phyloP scores from a whole-genome alignment of 2,113 vertebrate species.

The Antennarius striatus region DNA sequence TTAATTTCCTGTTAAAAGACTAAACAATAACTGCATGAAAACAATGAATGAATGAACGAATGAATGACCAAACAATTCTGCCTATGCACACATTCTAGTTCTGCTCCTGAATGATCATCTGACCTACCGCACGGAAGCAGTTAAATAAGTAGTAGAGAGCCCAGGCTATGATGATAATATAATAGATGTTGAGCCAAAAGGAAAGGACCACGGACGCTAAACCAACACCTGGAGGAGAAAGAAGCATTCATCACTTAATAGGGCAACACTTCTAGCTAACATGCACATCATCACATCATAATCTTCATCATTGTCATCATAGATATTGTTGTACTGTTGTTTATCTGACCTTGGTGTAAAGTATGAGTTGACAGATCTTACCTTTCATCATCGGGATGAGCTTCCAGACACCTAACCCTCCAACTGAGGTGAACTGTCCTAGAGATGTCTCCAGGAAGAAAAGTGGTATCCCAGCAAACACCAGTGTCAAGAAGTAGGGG shows the following conservation, averaged over 20 bases:
- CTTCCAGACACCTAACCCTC: constrained; percentile 90
- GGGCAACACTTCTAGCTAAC: background rate
- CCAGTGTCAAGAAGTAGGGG: constrained; percentile 88
- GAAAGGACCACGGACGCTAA: constrained; percentile 87
- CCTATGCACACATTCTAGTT: too few species aligned
- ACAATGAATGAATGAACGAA: too few species aligned
- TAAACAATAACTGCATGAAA: too few species aligned
- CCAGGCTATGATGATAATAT: constrained; percentile 92
- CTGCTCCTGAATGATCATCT: background rate
- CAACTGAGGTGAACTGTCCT: constrained; percentile 88
- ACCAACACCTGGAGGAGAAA: constrained; percentile 81
- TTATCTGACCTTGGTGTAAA: too few species aligned
- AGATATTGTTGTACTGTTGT: too few species aligned
- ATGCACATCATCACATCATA: too few species aligned
- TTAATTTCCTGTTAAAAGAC: too few species aligned
- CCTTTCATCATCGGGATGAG: constrained; percentile 95
- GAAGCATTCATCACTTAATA: background rate
- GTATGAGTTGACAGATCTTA: constrained; percentile 47
- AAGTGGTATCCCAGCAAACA: constrained; percentile 91
- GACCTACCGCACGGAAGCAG: constrained; percentile 84
- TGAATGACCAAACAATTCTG: too few species aligned
- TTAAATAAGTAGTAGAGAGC: constrained; percentile 91
- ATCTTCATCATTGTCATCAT: too few species aligned
- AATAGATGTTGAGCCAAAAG: constrained; percentile 94
- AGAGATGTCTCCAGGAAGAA: constrained; percentile 89